phyloP scores from a whole-genome alignment of 2,113 vertebrate species.

The Scytalopus superciliaris region DNA sequence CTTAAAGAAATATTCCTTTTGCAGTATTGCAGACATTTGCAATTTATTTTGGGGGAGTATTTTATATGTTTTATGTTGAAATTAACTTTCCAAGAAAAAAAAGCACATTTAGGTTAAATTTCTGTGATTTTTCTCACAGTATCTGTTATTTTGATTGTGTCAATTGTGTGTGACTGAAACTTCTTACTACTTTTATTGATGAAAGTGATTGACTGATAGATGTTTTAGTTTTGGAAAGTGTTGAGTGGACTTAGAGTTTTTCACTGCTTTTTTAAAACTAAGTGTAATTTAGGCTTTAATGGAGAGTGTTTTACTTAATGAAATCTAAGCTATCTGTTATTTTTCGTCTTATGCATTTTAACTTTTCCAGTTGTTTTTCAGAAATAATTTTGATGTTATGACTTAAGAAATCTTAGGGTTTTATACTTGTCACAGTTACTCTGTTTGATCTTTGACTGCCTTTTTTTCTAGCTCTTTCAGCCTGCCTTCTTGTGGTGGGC shows the following conservation, averaged over 20 bases:
- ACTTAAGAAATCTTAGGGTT: background rate
- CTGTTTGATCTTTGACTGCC: background rate
- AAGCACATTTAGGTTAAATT: background rate
- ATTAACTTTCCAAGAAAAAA: background rate
- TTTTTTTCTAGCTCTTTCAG: background rate
- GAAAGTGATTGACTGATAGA: background rate
- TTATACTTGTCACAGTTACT: background rate
- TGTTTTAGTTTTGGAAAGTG: background rate
- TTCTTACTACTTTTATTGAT: background rate
- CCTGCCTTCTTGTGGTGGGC: background rate
- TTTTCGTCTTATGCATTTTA: background rate
- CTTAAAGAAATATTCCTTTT: background rate
- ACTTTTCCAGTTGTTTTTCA: background rate
- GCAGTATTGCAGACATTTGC: background rate
- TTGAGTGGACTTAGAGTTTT: background rate
- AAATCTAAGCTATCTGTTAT: background rate
- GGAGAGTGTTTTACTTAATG: background rate
- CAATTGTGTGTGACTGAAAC: background rate
- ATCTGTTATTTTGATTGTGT: background rate
- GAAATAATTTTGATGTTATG: background rate
- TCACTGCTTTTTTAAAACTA: background rate
- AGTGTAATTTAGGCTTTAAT: background rate
- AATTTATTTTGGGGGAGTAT: background rate
- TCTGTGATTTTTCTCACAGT: background rate
- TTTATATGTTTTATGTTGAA: background rate